A percentile compares a stretch with the other conserved stretches of the same genome.
Conservation (phyloP, 1,140 invertebrate species). For the Gonioctena quinquepunctata region DNA sequence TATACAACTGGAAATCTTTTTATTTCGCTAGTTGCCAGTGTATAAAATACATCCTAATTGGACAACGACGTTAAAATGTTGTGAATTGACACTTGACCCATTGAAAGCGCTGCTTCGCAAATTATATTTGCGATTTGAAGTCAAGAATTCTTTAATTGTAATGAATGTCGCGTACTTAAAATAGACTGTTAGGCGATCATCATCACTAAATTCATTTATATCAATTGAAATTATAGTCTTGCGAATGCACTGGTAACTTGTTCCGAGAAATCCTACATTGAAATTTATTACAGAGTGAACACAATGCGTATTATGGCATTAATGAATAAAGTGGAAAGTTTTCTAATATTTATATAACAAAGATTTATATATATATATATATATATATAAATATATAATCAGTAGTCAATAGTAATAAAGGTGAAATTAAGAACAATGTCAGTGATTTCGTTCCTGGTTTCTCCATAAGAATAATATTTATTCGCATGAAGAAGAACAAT, state of each 20-base stretch:
- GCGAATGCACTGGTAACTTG: slow-evolving; percentile 33
- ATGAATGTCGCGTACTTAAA: slow-evolving; percentile 35
- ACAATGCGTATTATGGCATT: too few relatives aligned
- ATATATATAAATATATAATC: too few relatives aligned
- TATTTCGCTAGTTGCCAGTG: not conserved
- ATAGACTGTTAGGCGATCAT: slow-evolving; percentile 34
- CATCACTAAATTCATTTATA: slow-evolving; percentile 38
- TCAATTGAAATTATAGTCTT: slow-evolving; percentile 41
- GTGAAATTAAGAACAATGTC: too few relatives aligned
- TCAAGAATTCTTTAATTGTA: slow-evolving; percentile 44
- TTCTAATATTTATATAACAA: too few relatives aligned
- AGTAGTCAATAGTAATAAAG: too few relatives aligned
- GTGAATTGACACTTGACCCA: slow-evolving; percentile 48
- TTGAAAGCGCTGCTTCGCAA: slow-evolving; percentile 41
- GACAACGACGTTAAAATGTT: slow-evolving; percentile 46
- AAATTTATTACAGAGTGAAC: not conserved
- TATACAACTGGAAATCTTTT: too few relatives aligned
- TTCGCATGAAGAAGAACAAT: too few relatives aligned
- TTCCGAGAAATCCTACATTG: slow-evolving; percentile 24
- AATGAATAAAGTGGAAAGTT: too few relatives aligned
- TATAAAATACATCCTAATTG: slow-evolving; percentile 27
- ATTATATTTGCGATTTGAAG: slow-evolving; percentile 39
- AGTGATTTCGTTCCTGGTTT: too few relatives aligned
- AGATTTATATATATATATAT: too few relatives aligned
- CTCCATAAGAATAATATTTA: too few relatives aligned